Conservation (phyloP, 2,888 invertebrate genomes). For the Ornithoptera alexandrae region DNA sequence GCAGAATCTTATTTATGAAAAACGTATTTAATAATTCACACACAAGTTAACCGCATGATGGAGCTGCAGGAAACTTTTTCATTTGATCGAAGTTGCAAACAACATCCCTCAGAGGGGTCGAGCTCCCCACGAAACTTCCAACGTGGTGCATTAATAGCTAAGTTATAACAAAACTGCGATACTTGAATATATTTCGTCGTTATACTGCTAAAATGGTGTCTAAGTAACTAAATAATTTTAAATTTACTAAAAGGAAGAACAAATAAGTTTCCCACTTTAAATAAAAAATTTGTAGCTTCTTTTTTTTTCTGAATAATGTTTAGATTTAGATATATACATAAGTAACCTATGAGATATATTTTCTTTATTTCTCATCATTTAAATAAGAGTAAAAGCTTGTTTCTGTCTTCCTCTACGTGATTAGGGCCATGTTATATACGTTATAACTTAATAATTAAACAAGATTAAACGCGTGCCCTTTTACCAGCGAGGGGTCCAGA, state of each 20-base stretch:
- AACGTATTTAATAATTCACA: background rate
- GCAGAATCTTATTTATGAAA: background rate
- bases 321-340: too few species aligned
- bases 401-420: background rate
- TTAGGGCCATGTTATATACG: background rate
- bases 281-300: too few species aligned
- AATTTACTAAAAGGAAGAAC: background rate
- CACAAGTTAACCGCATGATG: slow-evolving; percentile 1
- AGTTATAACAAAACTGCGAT: slow-evolving; percentile 19
- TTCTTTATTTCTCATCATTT: background rate
- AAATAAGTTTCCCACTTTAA: too few species aligned
- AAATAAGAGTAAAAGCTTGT: background rate
- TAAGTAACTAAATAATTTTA: slow-evolving; percentile 1
- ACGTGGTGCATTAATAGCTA: slow-evolving; percentile 17
- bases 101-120: slow-evolving; percentile 16
- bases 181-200: slow-evolving; percentile 4
- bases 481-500: background rate
- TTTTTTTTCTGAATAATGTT: too few species aligned
- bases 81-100: slow-evolving; percentile 25
- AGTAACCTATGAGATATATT: too few species aligned
- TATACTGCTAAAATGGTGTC: background rate
- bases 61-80: slow-evolving; percentile 19
- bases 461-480: slow-evolving; percentile 14
- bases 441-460: slow-evolving; percentile 1
- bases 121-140: slow-evolving; percentile 18